Base-by-base conservation (phyloP, 2,888 invertebrate genomes). In the Melanchra persicariae region DNA sequence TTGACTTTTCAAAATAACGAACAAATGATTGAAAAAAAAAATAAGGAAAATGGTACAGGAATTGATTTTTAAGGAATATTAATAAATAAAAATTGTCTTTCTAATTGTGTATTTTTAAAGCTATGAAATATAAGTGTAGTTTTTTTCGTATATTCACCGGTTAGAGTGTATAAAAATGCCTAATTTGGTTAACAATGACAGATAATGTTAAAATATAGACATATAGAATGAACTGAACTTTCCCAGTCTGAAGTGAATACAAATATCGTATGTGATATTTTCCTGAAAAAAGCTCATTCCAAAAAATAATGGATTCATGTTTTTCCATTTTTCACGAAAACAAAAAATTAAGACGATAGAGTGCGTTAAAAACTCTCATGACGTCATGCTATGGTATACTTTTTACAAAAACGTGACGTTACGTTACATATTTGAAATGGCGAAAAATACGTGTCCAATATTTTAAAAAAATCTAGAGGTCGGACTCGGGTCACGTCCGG, bases 11-110 rank as follows among this genome's bases (percentile, higher is more conserved):
- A 61, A 26, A 40, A 52, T 51, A 17, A 51, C 51, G 61, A 65
- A 30, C 52, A 71, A 66, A 30, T 45, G 1, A 2, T 43, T 22
- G 15, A 49, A 24, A n/a, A 24, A 60, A 24, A 19, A 24, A 60
- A 24, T 22, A 15, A 1, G 15, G 17, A 1, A 8, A 70, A 54
- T 0, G 15, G 22, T 77, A 72, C 59, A 77, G 73, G 73, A 72
- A 78, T 71, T 77, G 66, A 65, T 77, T n/a, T 26, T 37, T 69
- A 63, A 75, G 58, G 47, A 49, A 45, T 77, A 19, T 43, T 40
- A 63, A 49, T 51, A 22, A 57, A 6, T 6, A 54, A 34, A 51
- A 63, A 26, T 34, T 26, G n/a, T 19, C 24, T 19, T 22, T 22
- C 15, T 37, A 19, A 43, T 37, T 49, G 24, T 61, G 54, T 67